Evolutionary conservation across 2,797 vertebrate species (phyloP).

Genomic region (Astyanax mexicanus): DNA sequence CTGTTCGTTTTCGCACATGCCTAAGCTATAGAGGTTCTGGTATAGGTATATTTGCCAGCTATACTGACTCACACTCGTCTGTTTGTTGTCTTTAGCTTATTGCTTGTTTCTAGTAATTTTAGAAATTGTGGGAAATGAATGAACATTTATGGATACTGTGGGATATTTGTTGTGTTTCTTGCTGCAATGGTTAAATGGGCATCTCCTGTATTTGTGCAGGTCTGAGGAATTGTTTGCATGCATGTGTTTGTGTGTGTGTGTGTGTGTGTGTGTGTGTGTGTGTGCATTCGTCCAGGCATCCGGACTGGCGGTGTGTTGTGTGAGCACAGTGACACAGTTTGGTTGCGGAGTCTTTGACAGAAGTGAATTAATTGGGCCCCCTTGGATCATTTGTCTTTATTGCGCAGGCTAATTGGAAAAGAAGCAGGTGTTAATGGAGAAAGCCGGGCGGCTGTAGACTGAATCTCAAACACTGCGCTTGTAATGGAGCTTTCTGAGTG

Average conservation of each 20-base stretch:
- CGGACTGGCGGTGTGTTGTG: slow-evolving; percentile 51
- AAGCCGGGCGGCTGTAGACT: slow-evolving; percentile 57
- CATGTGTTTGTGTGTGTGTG: slow-evolving; percentile 9
- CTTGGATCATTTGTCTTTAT: slow-evolving; percentile 88
- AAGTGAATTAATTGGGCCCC: slow-evolving; percentile 86
- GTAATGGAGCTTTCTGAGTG: slow-evolving; percentile 79
- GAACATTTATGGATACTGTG: background rate
- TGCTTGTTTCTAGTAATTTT: too few relatives aligned
- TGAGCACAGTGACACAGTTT: slow-evolving; percentile 70
- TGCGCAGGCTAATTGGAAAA: slow-evolving; percentile 87
- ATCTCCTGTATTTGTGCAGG: background rate
- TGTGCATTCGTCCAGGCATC: slow-evolving; percentile 39
- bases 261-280: slow-evolving; percentile 37
- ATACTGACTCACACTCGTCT: too few relatives aligned
- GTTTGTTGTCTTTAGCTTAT: too few relatives aligned
- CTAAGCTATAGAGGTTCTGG: too few relatives aligned
- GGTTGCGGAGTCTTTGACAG: slow-evolving; percentile 82
- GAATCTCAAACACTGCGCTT: slow-evolving; percentile 55
- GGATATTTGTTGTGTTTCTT: background rate
- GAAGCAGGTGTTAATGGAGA: slow-evolving; percentile 88
- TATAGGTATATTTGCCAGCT: too few relatives aligned
- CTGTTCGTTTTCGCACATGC: too few relatives aligned
- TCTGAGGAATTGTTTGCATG: background rate
- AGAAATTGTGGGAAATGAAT: background rate
- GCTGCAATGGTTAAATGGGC: background rate